Conservation (phyloP, 2,797 vertebrate genomes). For the Crocidura indochinensis region DNA sequence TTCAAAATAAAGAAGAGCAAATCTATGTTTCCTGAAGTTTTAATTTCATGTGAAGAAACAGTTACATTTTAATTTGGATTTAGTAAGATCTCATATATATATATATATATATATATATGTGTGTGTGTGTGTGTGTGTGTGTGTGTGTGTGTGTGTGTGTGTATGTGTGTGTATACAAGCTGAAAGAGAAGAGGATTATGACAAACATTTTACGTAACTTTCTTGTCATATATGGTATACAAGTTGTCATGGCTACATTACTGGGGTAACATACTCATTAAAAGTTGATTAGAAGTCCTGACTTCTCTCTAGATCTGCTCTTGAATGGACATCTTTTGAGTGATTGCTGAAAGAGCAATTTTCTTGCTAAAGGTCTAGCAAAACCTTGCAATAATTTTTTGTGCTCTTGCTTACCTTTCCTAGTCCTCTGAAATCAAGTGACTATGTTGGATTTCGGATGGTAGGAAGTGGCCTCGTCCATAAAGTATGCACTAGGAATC, state of each 20-base stretch:
- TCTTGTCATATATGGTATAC: neutral
- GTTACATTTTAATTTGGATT: conserved; percentile 23
- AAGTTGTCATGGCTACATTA: neutral
- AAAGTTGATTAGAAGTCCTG: neutral
- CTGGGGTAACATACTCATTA: neutral
- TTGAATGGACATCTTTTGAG: neutral
- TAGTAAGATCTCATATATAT: neutral
- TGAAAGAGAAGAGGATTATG: neutral
- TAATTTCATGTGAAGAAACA: neutral
- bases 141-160: neutral
- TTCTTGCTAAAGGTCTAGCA: neutral
- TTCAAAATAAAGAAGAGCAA: neutral
- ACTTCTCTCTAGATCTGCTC: neutral
- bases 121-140: neutral
- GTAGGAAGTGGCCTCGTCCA: neutral
- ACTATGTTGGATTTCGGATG: neutral
- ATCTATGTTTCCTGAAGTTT: neutral
- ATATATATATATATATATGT: neutral
- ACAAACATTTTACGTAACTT: neutral
- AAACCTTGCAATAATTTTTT: neutral
- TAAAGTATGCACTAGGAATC: neutral
- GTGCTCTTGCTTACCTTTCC: neutral
- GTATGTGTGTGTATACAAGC: neutral
- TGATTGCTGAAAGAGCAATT: neutral
- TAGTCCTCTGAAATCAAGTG: neutral